Conservation (phyloP, 1,140 invertebrate genomes). For the Pentalonia nigronervosa region DNA sequence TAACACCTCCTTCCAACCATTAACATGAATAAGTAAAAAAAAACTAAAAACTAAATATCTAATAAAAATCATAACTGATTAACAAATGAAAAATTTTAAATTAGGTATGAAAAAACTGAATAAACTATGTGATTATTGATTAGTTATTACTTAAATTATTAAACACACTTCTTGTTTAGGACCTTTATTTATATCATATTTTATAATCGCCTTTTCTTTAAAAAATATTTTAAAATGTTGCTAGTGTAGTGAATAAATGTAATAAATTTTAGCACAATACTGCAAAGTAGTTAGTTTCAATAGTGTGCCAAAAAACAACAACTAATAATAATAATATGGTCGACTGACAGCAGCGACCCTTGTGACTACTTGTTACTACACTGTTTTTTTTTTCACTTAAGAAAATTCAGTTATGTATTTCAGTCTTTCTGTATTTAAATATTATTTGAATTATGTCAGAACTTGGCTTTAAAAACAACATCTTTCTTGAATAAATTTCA, state of each 20-base stretch:
- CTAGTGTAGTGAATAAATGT: too few species aligned
- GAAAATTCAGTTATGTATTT: not conserved
- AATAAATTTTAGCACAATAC: too few species aligned
- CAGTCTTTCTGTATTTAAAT: not conserved
- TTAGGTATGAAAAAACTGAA: not conserved
- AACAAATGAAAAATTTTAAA: too few species aligned
- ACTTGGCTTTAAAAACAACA: not conserved
- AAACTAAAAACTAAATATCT: too few species aligned
- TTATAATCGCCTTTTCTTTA: not conserved
- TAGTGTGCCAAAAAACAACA: too few species aligned
- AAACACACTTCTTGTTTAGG: not conserved
- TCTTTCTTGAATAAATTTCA: not conserved
- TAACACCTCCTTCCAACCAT: not conserved
- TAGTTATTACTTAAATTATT: not conserved
- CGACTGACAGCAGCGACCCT: too few species aligned
- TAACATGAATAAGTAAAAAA: not conserved
- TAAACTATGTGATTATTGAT: not conserved
- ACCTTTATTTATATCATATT: not conserved
- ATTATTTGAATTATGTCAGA: too few species aligned
- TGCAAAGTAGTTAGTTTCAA: too few species aligned
- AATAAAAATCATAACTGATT: too few species aligned
- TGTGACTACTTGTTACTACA: too few species aligned
- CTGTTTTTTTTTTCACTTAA: not conserved
- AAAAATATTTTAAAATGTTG: not conserved
- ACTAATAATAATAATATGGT: too few species aligned